Evolutionary conservation across 2,888 invertebrate genomes (phyloP).

Genomic region (Mimumesa dahlbomi): DNA sequence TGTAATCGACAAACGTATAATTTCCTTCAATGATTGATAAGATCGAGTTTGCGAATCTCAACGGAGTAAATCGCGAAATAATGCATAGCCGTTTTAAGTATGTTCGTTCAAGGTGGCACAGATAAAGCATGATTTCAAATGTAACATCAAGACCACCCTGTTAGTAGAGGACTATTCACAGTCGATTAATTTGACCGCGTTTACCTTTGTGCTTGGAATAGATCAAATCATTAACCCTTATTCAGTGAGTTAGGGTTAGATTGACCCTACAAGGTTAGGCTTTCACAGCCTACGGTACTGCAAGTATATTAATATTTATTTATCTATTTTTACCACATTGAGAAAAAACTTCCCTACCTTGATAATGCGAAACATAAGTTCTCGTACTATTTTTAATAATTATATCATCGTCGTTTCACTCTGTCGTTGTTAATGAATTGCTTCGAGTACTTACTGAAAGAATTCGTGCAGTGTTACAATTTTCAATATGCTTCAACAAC

Average conservation of each 20-base stretch:
- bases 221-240: constrained; percentile 40
- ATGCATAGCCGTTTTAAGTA: not conserved
- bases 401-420: no score
- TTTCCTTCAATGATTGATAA: no score
- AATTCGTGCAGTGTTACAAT: not conserved
- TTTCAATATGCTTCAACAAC: constrained; percentile 6
- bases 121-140: constrained; percentile 16
- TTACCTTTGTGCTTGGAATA: constrained; percentile 36
- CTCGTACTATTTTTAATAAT: no score
- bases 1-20: no score
- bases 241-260: constrained; percentile 1
- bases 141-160: constrained; percentile 28
- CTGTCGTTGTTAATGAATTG: no score
- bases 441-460: no score
- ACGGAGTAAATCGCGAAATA: not conserved
- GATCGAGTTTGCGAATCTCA: not conserved
- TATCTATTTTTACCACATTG: no score
- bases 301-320: no score
- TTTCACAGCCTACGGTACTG: no score
- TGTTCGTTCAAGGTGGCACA: not conserved
- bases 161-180: constrained; percentile 32
- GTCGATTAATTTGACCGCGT: constrained; percentile 34
- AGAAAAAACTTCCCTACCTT: no score
- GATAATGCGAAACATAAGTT: no score
- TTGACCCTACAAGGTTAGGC: no score